Evolutionary conservation across 2,113 vertebrate genomes (phyloP), one percentile per base, ranked within the genome.

Genomic region (Hystrix cristata): DNA sequence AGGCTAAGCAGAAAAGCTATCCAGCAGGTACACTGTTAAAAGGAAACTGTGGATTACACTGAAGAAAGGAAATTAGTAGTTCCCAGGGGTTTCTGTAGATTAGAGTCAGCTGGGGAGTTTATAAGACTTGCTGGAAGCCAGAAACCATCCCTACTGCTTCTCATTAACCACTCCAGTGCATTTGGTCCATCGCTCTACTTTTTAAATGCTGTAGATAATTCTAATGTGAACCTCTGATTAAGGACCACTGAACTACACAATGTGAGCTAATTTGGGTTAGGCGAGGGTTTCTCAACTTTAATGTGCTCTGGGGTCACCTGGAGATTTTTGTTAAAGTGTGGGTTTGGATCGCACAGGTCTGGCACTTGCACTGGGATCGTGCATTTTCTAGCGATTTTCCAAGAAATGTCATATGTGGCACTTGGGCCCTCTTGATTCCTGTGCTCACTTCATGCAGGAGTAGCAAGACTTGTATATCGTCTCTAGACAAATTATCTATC

Each of bases 301-400:
- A n/a, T 2, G 3, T 51, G 74, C 23, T 31, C 31, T 94, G 11
- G 43, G 43, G 64, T 53, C 78, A 80, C 57, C 59, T 84, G 71
- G 48, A 38, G 59, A 64, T 59, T 95, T 95, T 46, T 71, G 84
- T 31, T 76, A n/a, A 91, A 91, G 43, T n/a, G 31, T 18, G 74
- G 62, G 43, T 14, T 48, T 62, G 31, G 64, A 91, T 55, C 60
- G 8, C 46, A 38, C 57, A 72, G 11, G 57, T 80, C 34, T 89
- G 21, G 27, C 8, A 7, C n/a, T 67, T 79, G 21, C 64, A 27
- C 43, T 46, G 16, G 55, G n/a, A 94, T 25, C 71, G 65, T 57
- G 4, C 18, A 90, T 71, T 87, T 94, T n/a, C 59, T 67, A 43
- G n/a, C 8, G 59, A 53, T 48, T 27, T 67, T 76, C 65, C 21